Evolutionary conservation across 2,888 invertebrate species (phyloP).

Genomic region (Slavum lentiscoides): DNA sequence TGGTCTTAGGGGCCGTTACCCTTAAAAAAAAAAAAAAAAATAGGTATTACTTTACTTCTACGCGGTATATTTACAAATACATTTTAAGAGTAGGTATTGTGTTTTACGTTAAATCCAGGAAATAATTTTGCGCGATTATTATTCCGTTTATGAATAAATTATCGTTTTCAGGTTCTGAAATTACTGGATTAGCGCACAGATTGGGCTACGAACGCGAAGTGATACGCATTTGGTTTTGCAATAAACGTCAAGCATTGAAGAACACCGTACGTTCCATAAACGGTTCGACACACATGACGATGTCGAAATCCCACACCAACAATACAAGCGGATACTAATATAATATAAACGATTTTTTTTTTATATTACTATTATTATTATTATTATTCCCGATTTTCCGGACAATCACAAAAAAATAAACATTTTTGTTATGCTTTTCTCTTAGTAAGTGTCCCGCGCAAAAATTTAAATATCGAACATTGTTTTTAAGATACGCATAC

Average conservation of each 20-base stretch:
- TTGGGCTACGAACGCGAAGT: constrained; percentile 97
- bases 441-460: neutral
- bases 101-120: too few relatives aligned
- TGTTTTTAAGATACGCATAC: too few relatives aligned
- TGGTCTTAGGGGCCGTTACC: too few relatives aligned
- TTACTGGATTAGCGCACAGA: constrained; percentile 92
- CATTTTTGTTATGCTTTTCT: neutral
- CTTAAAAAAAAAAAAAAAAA: too few relatives aligned
- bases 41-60: too few relatives aligned
- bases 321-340: constrained; percentile 31
- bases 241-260: constrained; percentile 95
- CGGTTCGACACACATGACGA: constrained; percentile 62
- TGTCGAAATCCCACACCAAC: constrained; percentile 28
- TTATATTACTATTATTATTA: too few relatives aligned
- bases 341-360: too few relatives aligned
- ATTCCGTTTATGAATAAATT: neutral
- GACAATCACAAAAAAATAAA: constrained; percentile 33
- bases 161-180: constrained; percentile 81
- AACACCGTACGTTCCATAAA: constrained; percentile 91
- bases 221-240: constrained; percentile 99
- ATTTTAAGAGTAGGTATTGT: too few relatives aligned
- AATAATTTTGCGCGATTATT: too few relatives aligned
- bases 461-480: neutral
- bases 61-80: too few relatives aligned
- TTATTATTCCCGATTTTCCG: neutral